Evolutionary conservation across 2,888 invertebrate genomes (phyloP), one percentile per base, ranked within the genome.

Genomic region (Yponomeuta malinellus): DNA sequence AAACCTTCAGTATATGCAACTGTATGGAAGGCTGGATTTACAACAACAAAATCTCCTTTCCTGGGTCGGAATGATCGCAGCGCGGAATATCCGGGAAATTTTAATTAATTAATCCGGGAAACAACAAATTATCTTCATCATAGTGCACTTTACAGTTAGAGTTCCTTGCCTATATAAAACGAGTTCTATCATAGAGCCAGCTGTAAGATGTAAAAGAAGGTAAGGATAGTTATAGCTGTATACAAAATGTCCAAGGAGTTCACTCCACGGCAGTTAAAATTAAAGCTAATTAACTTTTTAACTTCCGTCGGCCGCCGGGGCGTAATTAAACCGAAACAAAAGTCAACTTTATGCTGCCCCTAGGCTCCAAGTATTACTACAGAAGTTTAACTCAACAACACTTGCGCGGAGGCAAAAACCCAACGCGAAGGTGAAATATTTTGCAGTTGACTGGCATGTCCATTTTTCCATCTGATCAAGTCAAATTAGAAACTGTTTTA

Each of bases 261-360:
- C 59, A 23, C 48, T 80, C 80, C 77, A 75, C 75, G 75, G 77
- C 82, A 81, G 83, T 87, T 84, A 89, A 87, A 89, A 89, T 89
- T 88, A 83, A 85, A 87, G 83, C 86, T 87, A 88, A 88, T 87
- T 88, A 88, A 86, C 87, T 88, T 89, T 88, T 88, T 86, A 84
- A 84, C 83, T 87, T 80, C 64, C 63, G 70, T 52, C 70, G 77
- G 80, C 79, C 82, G 77, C 81, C 74, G 74, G 82, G 79, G 86
- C 81, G 82, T 86, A 84, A 89, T 89, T 89, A 88, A 88, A 88
- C 83, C 83, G 82, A 85, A 87, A 87, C 88, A 87, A 86, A 87
- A 88, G 82, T 85, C 81, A 83, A 84, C 83, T 85, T 87, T 83
- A 85, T 81, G 77, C 79, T 77, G 77, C 88, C 86, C 87, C 74